These are phyloP conservation scores for Phrynosoma blainvillii DNA, from an alignment of 2,113 vertebrate genomes.

Conservation along the genomic window DNA sequence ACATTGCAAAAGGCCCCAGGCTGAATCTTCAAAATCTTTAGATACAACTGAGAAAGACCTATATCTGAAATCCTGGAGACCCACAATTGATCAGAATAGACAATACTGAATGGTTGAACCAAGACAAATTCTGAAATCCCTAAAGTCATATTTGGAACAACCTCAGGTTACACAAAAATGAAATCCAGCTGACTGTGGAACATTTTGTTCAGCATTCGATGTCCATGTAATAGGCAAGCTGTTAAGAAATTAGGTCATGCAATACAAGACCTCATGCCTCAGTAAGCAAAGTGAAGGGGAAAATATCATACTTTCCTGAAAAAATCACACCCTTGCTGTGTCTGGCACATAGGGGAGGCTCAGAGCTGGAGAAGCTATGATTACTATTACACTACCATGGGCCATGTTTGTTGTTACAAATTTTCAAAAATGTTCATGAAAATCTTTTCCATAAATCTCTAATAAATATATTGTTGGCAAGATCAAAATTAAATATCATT, in stretches of 20 bases:
- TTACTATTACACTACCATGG: background rate
- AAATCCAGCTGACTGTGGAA: slow-evolving; percentile 2
- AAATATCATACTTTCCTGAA: background rate
- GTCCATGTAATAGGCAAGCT: background rate
- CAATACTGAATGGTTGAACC: no score
- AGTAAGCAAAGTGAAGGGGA: background rate
- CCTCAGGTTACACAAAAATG: background rate
- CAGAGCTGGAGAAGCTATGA: background rate
- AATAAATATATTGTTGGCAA: background rate
- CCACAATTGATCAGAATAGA: no score
- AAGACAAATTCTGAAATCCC: background rate
- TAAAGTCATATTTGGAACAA: background rate
- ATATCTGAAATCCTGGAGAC: background rate
- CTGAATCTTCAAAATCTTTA: background rate
- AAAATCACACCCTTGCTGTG: background rate
- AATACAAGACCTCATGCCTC: background rate
- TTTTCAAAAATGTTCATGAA: background rate
- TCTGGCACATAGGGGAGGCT: background rate
- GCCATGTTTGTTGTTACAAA: background rate
- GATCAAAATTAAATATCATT: background rate
- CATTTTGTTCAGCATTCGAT: background rate
- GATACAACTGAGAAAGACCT: background rate
- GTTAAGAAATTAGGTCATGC: background rate
- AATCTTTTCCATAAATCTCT: background rate
- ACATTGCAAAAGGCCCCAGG: background rate